phyloP scores from a whole-genome alignment of 2,113 vertebrate species.

The Pitta sordida region DNA sequence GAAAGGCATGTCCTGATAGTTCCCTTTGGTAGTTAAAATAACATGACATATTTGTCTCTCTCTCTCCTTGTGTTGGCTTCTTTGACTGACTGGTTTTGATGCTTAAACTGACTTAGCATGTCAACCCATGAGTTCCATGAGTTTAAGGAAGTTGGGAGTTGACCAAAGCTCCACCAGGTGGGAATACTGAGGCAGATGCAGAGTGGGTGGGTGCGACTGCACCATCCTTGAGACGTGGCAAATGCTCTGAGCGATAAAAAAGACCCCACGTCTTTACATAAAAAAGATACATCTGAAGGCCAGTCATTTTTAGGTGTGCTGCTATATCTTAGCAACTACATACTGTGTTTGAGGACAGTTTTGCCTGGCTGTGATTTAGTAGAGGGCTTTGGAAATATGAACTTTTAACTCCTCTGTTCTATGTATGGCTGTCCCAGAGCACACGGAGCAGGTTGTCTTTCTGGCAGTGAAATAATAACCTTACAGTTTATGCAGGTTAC shows the following conservation, averaged over 20 bases:
- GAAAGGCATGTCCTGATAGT: neutral
- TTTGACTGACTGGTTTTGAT: neutral
- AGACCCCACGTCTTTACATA: neutral
- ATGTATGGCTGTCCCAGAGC: neutral
- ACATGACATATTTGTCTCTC: neutral
- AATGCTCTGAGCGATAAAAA: neutral
- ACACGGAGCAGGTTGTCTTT: neutral
- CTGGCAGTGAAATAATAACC: neutral
- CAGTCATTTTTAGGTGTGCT: neutral
- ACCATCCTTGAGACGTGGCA: neutral
- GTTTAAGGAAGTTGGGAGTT: neutral
- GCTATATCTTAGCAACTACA: neutral
- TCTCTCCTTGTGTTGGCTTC: neutral
- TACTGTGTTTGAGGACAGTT: neutral
- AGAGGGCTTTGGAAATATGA: neutral
- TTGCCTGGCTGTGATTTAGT: neutral
- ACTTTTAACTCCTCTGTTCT: neutral
- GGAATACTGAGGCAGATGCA: neutral
- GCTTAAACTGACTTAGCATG: neutral
- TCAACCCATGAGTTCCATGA: neutral
- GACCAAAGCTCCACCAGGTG: neutral
- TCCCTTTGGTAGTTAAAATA: neutral
- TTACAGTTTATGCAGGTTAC: neutral
- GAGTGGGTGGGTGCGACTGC: neutral
- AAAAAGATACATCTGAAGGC: neutral